Conservation (phyloP, 23 tunicate species). For the Clavelina lepadiformis region DNA sequence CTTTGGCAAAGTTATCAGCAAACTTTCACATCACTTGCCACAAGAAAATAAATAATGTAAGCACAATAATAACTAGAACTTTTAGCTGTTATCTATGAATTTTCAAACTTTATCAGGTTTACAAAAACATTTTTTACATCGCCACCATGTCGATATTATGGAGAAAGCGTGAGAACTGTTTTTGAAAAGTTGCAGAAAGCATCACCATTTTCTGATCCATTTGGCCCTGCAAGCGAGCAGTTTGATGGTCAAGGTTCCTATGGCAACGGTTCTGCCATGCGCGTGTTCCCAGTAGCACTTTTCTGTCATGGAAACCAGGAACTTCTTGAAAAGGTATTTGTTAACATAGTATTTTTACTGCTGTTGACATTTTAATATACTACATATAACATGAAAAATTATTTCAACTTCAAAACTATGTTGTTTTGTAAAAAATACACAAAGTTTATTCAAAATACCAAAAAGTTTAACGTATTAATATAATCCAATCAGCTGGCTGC, state of each 20-base stretch:
- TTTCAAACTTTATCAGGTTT: slow-evolving; percentile 17
- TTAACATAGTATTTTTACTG: not conserved
- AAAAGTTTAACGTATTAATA: too few relatives aligned
- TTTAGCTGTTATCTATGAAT: too few relatives aligned
- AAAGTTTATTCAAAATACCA: too few relatives aligned
- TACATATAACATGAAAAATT: too few relatives aligned
- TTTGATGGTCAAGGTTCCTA: slow-evolving; percentile 74
- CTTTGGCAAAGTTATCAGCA: too few relatives aligned
- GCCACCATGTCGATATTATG: slow-evolving; percentile 33
- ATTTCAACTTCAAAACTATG: too few relatives aligned
- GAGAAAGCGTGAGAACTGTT: slow-evolving; percentile 38
- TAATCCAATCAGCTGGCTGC: slow-evolving; percentile 35
- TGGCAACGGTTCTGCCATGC: slow-evolving; percentile 85
- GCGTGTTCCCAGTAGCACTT: slow-evolving; percentile 67
- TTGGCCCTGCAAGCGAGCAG: slow-evolving; percentile 42
- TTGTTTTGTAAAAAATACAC: too few relatives aligned
- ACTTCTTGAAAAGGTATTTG: slow-evolving; percentile 15
- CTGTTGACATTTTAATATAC: too few relatives aligned
- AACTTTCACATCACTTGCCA: too few relatives aligned
- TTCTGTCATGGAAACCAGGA: slow-evolving; percentile 20
- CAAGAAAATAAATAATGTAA: too few relatives aligned
- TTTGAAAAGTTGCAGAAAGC: slow-evolving; percentile 10
- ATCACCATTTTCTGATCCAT: slow-evolving; percentile 22
- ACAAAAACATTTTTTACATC: slow-evolving; percentile 30
- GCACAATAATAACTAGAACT: too few relatives aligned